Percentiles rank a stretch among this genome's conserved stretches.
These are phyloP conservation scores for Cydia strobilella DNA, from an alignment of 1,140 invertebrate genomes.

Conservation along the genomic window DNA sequence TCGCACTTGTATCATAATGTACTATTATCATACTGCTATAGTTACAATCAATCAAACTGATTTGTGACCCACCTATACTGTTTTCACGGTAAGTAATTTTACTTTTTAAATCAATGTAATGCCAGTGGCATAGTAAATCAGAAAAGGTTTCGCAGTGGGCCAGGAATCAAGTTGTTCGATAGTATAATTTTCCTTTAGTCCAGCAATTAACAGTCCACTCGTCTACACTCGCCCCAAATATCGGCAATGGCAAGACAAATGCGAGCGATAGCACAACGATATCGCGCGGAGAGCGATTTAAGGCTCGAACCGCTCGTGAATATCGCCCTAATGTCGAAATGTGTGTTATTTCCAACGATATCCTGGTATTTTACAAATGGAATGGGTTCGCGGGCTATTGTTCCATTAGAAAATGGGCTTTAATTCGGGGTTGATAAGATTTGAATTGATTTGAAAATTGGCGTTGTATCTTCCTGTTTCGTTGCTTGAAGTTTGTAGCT, in stretches of 20 bases:
- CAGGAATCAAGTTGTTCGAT: no score
- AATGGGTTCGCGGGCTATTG: not conserved
- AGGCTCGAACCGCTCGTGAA: slow-evolving; percentile 37
- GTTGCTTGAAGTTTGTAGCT: no score
- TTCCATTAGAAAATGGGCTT: not conserved
- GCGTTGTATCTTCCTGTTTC: not conserved
- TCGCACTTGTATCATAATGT: no score
- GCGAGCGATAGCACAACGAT: slow-evolving; percentile 44
- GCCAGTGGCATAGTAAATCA: no score
- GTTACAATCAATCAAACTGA: no score
- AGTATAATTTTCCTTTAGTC: not conserved
- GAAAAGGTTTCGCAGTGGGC: no score
- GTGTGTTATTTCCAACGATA: slow-evolving; percentile 25
- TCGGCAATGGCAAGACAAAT: slow-evolving; percentile 47
- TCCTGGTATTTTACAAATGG: slow-evolving; percentile 11
- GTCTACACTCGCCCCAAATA: slow-evolving; percentile 38
- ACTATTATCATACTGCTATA: no score
- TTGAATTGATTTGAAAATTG: not conserved
- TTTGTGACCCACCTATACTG: no score
- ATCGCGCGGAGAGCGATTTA: slow-evolving; percentile 44
- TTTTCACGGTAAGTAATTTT: no score
- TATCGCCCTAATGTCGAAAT: slow-evolving; percentile 24
- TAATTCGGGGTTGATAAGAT: not conserved
- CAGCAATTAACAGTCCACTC: not conserved
- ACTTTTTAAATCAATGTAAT: no score